Evolutionary conservation across 2,888 invertebrate genomes (phyloP).

Genomic region (Periphyllus acericola): DNA sequence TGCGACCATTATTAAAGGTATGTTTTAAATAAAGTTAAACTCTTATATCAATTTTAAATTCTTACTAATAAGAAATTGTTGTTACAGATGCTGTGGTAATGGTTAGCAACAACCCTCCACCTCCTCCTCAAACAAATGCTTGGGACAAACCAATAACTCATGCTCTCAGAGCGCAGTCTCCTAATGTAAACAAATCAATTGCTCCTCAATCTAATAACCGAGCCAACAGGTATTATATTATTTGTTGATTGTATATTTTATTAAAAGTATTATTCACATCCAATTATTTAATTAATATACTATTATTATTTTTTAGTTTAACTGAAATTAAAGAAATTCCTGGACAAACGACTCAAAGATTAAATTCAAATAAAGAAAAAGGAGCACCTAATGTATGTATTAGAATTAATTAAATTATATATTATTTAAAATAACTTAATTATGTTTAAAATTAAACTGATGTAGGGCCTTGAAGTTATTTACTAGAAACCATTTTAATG

Average conservation of each 20-base stretch:
- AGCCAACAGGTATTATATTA: conserved; percentile 44
- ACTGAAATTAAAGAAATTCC: conserved; percentile 56
- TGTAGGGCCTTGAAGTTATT: too few species aligned
- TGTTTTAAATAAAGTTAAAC: neutral
- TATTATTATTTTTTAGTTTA: conserved; percentile 37
- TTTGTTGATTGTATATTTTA: neutral
- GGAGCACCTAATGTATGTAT: conserved; percentile 33
- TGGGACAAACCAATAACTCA: conserved; percentile 87
- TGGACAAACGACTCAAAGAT: conserved; percentile 39
- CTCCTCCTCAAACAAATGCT: conserved; percentile 81
- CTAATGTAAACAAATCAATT: conserved; percentile 63
- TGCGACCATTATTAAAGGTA: conserved; percentile 53
- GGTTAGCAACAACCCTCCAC: conserved; percentile 68
- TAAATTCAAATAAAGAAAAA: conserved; percentile 50
- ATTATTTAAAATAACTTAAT: neutral
- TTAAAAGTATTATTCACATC: neutral
- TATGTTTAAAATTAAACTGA: too few species aligned
- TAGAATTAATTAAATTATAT: neutral
- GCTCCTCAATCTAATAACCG: conserved; percentile 51
- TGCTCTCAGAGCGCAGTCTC: conserved; percentile 73
- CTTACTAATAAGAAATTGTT: conserved; percentile 58
- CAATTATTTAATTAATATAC: neutral
- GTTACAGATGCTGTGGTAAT: conserved; percentile 66
- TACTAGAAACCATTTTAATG: too few species aligned
- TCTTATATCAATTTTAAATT: neutral